Evolutionary conservation across 2,888 invertebrate species (phyloP), one percentile per base, ranked within the genome.

Genomic region (Drosophila prolongata): DNA sequence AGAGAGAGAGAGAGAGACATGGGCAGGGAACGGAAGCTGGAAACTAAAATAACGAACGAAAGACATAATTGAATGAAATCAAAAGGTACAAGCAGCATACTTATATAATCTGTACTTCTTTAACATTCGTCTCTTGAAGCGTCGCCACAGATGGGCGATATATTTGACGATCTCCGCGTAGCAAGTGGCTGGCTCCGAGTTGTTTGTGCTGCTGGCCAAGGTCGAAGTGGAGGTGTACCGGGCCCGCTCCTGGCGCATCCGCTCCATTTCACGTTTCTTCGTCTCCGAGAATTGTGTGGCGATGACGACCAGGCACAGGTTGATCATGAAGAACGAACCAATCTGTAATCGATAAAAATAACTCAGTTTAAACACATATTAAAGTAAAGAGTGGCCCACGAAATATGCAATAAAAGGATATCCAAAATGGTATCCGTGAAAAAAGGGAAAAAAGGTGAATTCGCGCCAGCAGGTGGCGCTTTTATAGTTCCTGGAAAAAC

Each of bases 301-400:
- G 92, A 99, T 99, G 89, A 99, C 99, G 94, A 99, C 99, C 91
- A 99, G 95, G 94, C 99, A 99, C 86, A 99, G 95, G 94, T 99
- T 99, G 93, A 99, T 99, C 99, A 99, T 99, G 94, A 99, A 99
- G 94, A 99, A 99, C 71, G 99, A 99, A 80, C 99, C 99, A 92
- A 99, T 99, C 99, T 99, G 74, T 2, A 35, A 9, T 19, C 1
- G 11, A 1, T 2, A 34, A 10, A 1, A 37, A 2, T 6, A 24
- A 6, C 6, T 24, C 24, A 3, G 24, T 24, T 24, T 24, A n/a
- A 4, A 11, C 4, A 11, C 35, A 35, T 3, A 35, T 11, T 24
- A 24, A 24, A 24, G 24, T 24, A 24, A 24, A 24, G 2, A n/a
- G 14, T 10, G 27, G 6, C 30, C 5, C 2, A 6, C 34, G 3